These are phyloP conservation scores for Steinernema scapterisci DNA, from an alignment of 2,888 invertebrate species.

Conservation along the genomic window DNA sequence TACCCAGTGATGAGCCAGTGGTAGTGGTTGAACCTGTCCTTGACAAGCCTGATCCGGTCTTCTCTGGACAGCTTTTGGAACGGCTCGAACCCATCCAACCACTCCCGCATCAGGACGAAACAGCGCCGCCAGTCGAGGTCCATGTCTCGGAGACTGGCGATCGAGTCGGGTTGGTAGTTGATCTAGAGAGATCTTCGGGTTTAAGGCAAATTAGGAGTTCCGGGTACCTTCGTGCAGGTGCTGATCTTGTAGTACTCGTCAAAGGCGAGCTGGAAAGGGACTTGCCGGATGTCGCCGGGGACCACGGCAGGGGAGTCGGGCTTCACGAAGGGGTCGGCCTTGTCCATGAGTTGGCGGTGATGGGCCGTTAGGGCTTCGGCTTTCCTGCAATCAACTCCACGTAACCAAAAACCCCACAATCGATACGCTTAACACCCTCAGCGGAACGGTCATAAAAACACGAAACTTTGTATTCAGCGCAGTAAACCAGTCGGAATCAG, in stretches of 20 bases:
- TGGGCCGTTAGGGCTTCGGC: not conserved
- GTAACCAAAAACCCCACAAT: too few relatives aligned
- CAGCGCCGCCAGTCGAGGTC: slow-evolving; percentile 58
- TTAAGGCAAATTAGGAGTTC: not conserved
- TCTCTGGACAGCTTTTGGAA: not conserved
- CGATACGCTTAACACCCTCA: too few relatives aligned
- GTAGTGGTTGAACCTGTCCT: slow-evolving; percentile 6
- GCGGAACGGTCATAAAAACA: too few relatives aligned
- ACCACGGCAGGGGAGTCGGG: not conserved
- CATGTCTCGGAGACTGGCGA: slow-evolving; percentile 54
- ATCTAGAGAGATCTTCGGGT: too few relatives aligned
- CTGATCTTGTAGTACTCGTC: not conserved
- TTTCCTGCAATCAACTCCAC: not conserved
- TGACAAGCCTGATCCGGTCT: slow-evolving; percentile 2
- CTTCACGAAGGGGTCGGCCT: not conserved
- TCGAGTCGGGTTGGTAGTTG: slow-evolving; percentile 11
- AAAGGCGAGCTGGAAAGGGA: slow-evolving; percentile 1
- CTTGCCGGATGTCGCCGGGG: not conserved
- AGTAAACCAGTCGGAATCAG: too few relatives aligned
- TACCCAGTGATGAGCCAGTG: slow-evolving; percentile 14
- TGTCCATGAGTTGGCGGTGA: not conserved
- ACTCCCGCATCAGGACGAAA: slow-evolving; percentile 46
- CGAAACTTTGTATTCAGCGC: too few relatives aligned
- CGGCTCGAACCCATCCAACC: slow-evolving; percentile 1
- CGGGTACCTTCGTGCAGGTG: not conserved